Evolutionary conservation across 2,888 invertebrate genomes (phyloP).

Genomic region (Agrotis ipsilon): DNA sequence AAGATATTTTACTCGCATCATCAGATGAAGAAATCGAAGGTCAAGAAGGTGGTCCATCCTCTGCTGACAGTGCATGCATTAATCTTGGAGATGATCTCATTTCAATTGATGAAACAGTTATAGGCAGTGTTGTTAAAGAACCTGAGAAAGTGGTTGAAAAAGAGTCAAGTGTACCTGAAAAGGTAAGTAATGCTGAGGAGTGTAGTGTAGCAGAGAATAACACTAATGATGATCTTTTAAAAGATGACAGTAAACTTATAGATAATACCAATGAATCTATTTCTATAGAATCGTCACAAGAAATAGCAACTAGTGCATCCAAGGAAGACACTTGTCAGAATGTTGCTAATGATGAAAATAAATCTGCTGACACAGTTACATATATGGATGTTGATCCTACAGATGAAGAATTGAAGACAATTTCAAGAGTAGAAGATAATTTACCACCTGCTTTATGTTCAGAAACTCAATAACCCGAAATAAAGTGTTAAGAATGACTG

Average conservation of each 20-base stretch:
- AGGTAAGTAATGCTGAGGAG: conserved; percentile 26
- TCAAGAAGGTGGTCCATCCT: conserved; percentile 32
- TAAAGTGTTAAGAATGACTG: conserved; percentile 33
- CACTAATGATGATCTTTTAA: conserved; percentile 22
- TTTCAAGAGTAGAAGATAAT: conserved; percentile 16
- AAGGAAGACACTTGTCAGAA: not conserved
- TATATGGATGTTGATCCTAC: conserved; percentile 54
- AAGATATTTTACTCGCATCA: conserved; percentile 79
- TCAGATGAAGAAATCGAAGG: conserved; percentile 75
- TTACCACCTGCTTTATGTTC: conserved; percentile 8
- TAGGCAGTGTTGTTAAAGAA: conserved; percentile 53
- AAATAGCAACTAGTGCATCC: conserved; percentile 9
- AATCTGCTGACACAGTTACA: conserved; percentile 14
- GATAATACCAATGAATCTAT: conserved; percentile 23
- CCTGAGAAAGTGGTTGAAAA: conserved; percentile 35
- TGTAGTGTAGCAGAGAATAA: conserved; percentile 19
- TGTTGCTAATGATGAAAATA: conserved; percentile 18
- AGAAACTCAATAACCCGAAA: conserved; percentile 21
- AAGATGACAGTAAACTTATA: conserved; percentile 20
- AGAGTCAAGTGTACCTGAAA: conserved; percentile 21
- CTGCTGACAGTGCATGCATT: conserved; percentile 52
- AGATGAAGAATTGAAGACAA: conserved; percentile 9
- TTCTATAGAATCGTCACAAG: conserved; percentile 38
- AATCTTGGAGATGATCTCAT: conserved; percentile 75
- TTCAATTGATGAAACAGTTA: conserved; percentile 72